These are phyloP conservation scores for Pygoscelis antarcticus DNA, from an alignment of 2,113 vertebrate genomes.

Conservation along the genomic window DNA sequence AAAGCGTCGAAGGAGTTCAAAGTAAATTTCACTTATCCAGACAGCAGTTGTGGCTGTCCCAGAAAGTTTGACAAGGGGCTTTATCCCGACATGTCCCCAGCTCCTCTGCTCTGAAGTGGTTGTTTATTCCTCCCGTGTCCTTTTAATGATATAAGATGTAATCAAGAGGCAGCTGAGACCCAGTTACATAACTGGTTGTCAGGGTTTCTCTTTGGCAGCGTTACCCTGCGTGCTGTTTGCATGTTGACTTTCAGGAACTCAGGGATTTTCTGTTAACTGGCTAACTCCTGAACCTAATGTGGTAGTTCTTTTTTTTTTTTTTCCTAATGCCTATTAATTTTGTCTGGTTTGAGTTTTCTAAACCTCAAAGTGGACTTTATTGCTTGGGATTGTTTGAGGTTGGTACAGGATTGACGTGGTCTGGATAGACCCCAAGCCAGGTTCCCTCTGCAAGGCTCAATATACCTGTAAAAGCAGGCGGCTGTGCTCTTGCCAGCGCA, in stretches of 20 bases:
- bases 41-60: background rate
- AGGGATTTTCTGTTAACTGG: background rate
- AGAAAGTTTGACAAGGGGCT: background rate
- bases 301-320: background rate
- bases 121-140: background rate
- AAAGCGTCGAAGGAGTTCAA: background rate
- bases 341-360: background rate
- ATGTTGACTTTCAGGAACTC: background rate
- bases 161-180: slow-evolving; percentile 41
- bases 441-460: background rate
- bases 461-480: background rate
- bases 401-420: background rate
- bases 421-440: background rate
- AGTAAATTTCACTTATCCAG: background rate
- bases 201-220: slow-evolving; percentile 21
- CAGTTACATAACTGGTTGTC: slow-evolving; percentile 27
- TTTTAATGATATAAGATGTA: background rate
- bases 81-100: background rate
- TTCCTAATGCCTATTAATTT: background rate
- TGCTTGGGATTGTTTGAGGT: background rate
- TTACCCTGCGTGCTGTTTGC: background rate
- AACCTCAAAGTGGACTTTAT: background rate
- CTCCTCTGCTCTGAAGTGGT: background rate
- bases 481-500: background rate
- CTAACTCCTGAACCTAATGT: background rate